Conservation (phyloP, 2,797 vertebrate genomes). For the Artibeus jamaicensis region DNA sequence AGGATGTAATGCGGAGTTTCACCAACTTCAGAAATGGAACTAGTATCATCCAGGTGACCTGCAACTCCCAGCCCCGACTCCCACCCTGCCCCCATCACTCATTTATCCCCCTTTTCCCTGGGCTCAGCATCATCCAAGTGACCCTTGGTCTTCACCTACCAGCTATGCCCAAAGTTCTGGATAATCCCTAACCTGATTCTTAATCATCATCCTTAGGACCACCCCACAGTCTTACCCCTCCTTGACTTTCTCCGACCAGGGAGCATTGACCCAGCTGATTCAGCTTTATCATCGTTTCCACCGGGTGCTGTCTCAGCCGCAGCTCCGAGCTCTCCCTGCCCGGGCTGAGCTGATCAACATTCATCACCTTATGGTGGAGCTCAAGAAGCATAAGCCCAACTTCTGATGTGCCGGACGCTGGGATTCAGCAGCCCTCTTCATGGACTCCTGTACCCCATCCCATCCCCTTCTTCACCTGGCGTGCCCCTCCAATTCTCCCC, state of each 20-base stretch:
- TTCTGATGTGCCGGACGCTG: constrained; percentile 80
- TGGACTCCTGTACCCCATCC: not conserved
- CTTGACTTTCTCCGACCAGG: constrained; percentile 80
- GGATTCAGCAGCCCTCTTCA: not conserved
- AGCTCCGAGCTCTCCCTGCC: constrained; percentile 89
- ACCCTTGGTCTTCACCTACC: not conserved
- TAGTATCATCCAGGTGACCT: constrained; percentile 92
- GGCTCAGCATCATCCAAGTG: not conserved
- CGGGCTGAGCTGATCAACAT: constrained; percentile 95
- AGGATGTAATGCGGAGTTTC: constrained; percentile 96
- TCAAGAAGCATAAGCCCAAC: constrained; percentile 97
- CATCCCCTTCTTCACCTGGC: not conserved
- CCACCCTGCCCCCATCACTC: not conserved
- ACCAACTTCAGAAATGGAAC: constrained; percentile 97
- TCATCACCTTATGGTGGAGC: constrained; percentile 96
- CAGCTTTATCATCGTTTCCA: constrained; percentile 97
- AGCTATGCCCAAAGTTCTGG: not conserved
- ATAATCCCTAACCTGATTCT: not conserved
- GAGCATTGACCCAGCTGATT: constrained; percentile 94
- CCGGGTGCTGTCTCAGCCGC: constrained; percentile 91
- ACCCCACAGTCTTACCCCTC: not conserved
- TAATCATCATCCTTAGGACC: not conserved
- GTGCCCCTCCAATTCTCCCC: not conserved
- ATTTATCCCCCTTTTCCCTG: not conserved
- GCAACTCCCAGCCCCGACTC: not conserved